Evolutionary conservation across 2,888 invertebrate genomes (phyloP), one percentile per base, ranked within the genome.

Genomic region (Drosophila fulvimacula): DNA sequence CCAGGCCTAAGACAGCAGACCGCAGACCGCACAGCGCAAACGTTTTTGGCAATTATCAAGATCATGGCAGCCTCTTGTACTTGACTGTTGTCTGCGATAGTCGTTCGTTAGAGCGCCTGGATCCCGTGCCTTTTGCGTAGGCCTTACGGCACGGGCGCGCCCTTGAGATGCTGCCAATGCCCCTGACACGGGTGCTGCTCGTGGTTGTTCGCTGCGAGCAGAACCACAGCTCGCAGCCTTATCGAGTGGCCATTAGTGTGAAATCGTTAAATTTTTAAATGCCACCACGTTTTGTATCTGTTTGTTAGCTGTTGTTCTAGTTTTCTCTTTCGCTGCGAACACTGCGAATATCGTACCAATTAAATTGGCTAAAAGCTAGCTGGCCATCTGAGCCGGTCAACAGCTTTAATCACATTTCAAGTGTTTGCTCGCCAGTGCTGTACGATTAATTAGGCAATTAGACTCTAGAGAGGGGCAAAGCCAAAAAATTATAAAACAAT

Each of bases 21-120:
- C 38, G 39, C 24, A 46, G 75, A 76, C 76, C 76, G 75, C 76
- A 76, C 73, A 72, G 55, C 57, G 64, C 74, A 81, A 88, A 65
- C 88, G 82, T 82, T 83, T 88, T 86, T 69, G 83, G 81, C 89
- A 83, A 82, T 80, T 83, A 83, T 83, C 83, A 83, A 83, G 83
- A 83, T 83, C 89, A 83, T 82, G 83, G 38, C 70, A 73, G 76
- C 72, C 74, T 63, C 61, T 49, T 69, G 79, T 82, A 76, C 69
- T 62, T 62, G 75, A 61, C 67, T 79, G 39, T 78, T 73, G 85
- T 82, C 71, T 69, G 53, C 70, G 88, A 85, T 73, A 73, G 69
- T 73, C 71, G 75, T 82, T 83, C 83, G 83, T 83, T 83, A 83
- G 89, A 86, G 79, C 69, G 58, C 71, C 58, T 66, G 69, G 60